Evolutionary conservation across 2,797 vertebrate genomes (phyloP).

Genomic region (Delichon dasypus): DNA sequence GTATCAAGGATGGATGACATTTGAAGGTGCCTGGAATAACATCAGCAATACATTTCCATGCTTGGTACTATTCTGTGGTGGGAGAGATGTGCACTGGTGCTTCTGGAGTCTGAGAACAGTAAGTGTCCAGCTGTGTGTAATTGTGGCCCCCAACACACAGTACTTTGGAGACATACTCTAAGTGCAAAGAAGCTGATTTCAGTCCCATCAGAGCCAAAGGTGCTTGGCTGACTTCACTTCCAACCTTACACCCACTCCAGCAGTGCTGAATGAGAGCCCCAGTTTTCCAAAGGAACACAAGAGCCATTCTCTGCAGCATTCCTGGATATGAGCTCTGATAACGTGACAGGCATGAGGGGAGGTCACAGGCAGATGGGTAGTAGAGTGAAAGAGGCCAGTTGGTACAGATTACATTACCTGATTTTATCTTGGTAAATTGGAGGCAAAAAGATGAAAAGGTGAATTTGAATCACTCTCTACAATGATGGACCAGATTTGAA

Average conservation of each 20-base stretch:
- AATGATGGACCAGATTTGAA: not conserved
- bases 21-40: not conserved
- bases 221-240: not conserved
- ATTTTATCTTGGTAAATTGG: not conserved
- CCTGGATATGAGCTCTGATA: not conserved
- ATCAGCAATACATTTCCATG: not conserved
- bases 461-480: not conserved
- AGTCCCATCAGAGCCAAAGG: not conserved
- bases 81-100: not conserved
- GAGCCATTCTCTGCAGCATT: not conserved
- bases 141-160: not conserved
- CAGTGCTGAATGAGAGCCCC: not conserved
- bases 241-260: not conserved
- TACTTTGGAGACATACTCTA: not conserved
- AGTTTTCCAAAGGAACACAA: not conserved
- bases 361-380: not conserved
- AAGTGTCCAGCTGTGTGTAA: not conserved
- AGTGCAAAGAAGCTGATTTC: not conserved
- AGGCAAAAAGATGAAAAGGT: not conserved
- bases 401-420: not conserved
- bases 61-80: not conserved
- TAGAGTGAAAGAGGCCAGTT: not conserved
- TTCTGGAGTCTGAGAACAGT: not conserved
- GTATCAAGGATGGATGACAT: not conserved
- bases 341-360: not conserved